These are phyloP conservation scores for Dinoponera quadriceps DNA, from an alignment of 1,140 invertebrate species.

Conservation along the genomic window DNA sequence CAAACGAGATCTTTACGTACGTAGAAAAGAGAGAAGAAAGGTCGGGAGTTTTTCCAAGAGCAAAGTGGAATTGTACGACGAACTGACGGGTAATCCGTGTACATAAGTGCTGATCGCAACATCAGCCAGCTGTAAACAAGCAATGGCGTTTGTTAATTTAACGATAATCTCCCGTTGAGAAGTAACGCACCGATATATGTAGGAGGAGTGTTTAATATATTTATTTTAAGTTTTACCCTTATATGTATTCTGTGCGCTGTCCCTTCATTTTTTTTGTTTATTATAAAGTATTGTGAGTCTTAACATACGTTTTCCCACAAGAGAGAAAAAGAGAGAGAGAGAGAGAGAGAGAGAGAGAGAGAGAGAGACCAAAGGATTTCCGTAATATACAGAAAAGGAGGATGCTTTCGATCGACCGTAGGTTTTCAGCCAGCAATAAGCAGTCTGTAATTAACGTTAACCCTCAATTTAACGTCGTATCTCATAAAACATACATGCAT, in stretches of 20 bases:
- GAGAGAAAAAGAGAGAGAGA: background rate
- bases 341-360: constrained; percentile 15
- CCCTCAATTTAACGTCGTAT: too few species aligned
- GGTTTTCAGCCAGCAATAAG: constrained; percentile 21
- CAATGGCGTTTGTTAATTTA: constrained; percentile 58
- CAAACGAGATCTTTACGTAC: constrained; percentile 23
- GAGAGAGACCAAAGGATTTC: too few species aligned
- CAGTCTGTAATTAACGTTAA: constrained; percentile 32
- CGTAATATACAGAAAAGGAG: too few species aligned
- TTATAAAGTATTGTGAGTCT: constrained; percentile 12
- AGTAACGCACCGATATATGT: constrained; percentile 19
- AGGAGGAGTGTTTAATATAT: constrained; percentile 58
- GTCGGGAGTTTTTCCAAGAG: constrained; percentile 34
- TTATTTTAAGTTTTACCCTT: constrained; percentile 38
- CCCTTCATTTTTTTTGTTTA: background rate
- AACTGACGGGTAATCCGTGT: constrained; percentile 49
- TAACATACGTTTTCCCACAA: background rate
- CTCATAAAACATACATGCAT: too few species aligned
- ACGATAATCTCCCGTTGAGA: constrained; percentile 3
- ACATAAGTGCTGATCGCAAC: constrained; percentile 56
- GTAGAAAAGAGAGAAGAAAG: background rate
- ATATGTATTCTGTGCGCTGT: background rate
- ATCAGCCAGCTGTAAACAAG: constrained; percentile 53
- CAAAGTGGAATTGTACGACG: constrained; percentile 52
- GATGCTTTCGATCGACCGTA: background rate